A percentile compares a stretch with the other conserved stretches of the same genome.
Evolutionary conservation across 2,797 vertebrate species (phyloP).

Genomic region (Novumbra hubbsi): DNA sequence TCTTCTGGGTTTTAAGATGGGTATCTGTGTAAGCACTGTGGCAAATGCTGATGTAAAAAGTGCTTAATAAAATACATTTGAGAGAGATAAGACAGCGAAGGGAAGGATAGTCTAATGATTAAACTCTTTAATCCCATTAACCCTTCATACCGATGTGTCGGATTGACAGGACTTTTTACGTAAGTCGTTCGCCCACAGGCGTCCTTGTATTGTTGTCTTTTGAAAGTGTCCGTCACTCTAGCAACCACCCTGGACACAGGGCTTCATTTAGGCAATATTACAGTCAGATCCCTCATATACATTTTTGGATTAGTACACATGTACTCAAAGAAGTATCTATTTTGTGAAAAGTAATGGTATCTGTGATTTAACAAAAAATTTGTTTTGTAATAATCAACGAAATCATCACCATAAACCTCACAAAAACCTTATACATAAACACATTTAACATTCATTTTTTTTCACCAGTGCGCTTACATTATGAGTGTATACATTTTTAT

Average conservation of each 20-base stretch:
- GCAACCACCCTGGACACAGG: conserved; percentile 2
- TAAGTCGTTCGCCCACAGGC: conserved; percentile 13
- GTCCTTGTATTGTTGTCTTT: conserved; percentile 24
- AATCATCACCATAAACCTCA: background rate
- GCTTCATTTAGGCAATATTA: background rate
- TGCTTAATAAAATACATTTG: too few species aligned
- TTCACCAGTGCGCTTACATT: too few species aligned
- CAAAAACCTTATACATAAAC: background rate
- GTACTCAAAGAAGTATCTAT: background rate
- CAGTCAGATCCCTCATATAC: too few species aligned
- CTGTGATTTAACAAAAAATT: background rate
- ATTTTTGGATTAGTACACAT: background rate
- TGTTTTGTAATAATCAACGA: background rate
- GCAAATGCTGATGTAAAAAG: too few species aligned
- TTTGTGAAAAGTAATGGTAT: background rate
- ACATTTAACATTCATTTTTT: too few species aligned
- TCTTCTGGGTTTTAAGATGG: background rate
- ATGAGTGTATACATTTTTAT: background rate
- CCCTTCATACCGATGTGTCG: conserved; percentile 21
- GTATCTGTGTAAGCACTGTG: background rate
- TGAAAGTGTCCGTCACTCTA: conserved; percentile 29
- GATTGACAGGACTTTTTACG: conserved; percentile 18
- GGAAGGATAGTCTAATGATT: conserved; percentile 18
- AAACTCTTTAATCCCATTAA: conserved; percentile 45
- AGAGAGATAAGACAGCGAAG: background rate